Evolutionary conservation across 2,797 vertebrate species (phyloP).

Genomic region (Diplodus puntazzo): DNA sequence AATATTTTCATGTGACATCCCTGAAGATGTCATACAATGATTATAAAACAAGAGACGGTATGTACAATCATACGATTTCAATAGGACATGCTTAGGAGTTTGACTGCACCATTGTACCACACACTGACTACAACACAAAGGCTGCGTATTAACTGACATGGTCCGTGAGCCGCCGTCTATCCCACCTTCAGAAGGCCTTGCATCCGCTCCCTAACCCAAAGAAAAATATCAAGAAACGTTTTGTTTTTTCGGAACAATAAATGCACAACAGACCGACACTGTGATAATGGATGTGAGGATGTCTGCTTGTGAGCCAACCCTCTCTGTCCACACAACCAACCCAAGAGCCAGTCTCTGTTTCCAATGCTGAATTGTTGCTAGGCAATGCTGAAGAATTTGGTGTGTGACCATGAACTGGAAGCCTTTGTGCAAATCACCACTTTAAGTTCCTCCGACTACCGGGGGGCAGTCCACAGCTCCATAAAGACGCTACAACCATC

Average conservation of each 20-base stretch:
- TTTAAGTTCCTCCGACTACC: conserved; percentile 66
- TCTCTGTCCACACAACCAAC: conserved; percentile 68
- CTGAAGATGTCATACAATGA: conserved; percentile 80
- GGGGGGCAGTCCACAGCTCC: conserved; percentile 62
- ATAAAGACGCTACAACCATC: conserved; percentile 60
- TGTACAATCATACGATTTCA: conserved; percentile 85
- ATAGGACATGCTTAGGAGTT: conserved; percentile 87
- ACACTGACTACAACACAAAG: conserved; percentile 84
- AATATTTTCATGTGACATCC: conserved; percentile 77
- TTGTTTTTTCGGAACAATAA: conserved; percentile 38
- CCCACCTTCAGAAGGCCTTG: conserved; percentile 50
- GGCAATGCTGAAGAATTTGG: conserved; percentile 83
- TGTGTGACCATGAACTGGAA: conserved; percentile 80
- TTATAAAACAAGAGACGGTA: conserved; percentile 86
- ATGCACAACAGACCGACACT: conserved; percentile 59
- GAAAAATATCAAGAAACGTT: conserved; percentile 40
- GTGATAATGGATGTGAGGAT: conserved; percentile 64
- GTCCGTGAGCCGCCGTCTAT: conserved; percentile 60
- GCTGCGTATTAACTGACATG: conserved; percentile 82
- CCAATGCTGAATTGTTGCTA: conserved; percentile 81
- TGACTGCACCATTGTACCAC: conserved; percentile 83
- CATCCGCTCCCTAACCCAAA: conserved; percentile 62
- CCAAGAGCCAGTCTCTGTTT: conserved; percentile 63
- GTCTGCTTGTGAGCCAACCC: conserved; percentile 65
- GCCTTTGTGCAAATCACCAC: conserved; percentile 83